Conservation (phyloP, 2,113 vertebrate species). For the Mobula hypostoma region DNA sequence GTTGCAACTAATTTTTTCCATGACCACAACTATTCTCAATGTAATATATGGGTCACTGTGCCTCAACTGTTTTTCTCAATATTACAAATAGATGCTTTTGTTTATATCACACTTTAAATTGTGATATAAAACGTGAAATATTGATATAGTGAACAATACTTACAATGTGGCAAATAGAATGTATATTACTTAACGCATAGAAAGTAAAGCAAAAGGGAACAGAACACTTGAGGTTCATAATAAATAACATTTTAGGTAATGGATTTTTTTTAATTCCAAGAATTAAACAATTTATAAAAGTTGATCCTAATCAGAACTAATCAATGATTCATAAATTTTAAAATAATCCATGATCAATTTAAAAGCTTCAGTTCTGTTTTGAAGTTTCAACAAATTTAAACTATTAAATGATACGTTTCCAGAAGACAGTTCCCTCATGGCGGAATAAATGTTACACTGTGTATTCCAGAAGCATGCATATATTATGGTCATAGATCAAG, state of each 20-base stretch:
- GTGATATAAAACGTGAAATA: background rate
- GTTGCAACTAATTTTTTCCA: background rate
- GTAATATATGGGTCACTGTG: background rate
- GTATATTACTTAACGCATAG: background rate
- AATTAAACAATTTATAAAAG: background rate
- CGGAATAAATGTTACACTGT: background rate
- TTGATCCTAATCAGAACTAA: background rate
- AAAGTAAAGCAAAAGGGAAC: too few species aligned
- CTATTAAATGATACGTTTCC: background rate
- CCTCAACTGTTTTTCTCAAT: background rate
- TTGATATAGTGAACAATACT: background rate
- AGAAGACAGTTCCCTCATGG: background rate
- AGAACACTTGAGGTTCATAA: too few species aligned
- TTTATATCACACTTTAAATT: background rate
- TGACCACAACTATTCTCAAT: background rate
- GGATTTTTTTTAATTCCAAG: background rate
- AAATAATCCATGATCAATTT: background rate
- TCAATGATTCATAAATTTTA: background rate
- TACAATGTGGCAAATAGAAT: background rate
- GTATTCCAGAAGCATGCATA: background rate
- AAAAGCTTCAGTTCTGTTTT: background rate
- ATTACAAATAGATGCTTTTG: background rate
- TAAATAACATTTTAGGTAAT: background rate
- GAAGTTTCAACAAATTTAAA: background rate
- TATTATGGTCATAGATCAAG: background rate